A percentile compares a stretch with the other conserved stretches of the same genome.
phyloP scores from a whole-genome alignment of 2,888 invertebrate genomes.

The Syrista parreyssii region DNA sequence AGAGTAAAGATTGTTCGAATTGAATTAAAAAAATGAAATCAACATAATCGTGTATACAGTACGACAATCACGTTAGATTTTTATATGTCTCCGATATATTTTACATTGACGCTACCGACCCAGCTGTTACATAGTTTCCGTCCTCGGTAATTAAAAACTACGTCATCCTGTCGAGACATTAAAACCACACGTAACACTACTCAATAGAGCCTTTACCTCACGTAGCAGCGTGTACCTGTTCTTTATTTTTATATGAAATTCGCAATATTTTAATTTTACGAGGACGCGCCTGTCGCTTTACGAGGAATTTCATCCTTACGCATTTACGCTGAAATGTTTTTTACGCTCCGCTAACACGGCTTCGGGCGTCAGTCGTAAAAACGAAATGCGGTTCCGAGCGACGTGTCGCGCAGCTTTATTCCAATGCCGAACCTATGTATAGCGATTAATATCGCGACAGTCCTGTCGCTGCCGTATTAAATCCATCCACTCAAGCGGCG shows the following conservation, averaged over 20 bases:
- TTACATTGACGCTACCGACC: background rate
- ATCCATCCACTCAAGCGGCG: background rate
- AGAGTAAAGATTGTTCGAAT: background rate
- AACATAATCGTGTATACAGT: background rate
- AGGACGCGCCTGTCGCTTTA: background rate
- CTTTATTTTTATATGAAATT: slow-evolving; percentile 29
- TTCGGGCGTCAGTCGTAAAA: background rate
- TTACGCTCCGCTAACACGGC: background rate
- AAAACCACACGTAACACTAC: background rate
- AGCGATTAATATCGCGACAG: background rate
- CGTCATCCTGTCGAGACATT: background rate
- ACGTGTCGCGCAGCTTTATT: background rate
- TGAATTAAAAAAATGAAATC: background rate
- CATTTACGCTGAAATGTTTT: slow-evolving; percentile 32
- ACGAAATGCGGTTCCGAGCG: background rate
- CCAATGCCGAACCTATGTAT: background rate
- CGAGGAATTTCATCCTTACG: slow-evolving; percentile 26
- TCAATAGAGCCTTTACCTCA: background rate
- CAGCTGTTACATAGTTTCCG: background rate
- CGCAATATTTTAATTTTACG: slow-evolving; percentile 47
- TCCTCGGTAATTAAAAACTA: background rate
- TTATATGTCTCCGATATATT: background rate
- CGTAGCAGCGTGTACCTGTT: slow-evolving; percentile 5
- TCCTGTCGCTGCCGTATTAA: background rate
- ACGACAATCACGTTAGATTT: background rate